Evolutionary conservation across 2,888 invertebrate genomes (phyloP), one percentile per base, ranked within the genome.

Genomic region (Branchipolynoe longqiensis): DNA sequence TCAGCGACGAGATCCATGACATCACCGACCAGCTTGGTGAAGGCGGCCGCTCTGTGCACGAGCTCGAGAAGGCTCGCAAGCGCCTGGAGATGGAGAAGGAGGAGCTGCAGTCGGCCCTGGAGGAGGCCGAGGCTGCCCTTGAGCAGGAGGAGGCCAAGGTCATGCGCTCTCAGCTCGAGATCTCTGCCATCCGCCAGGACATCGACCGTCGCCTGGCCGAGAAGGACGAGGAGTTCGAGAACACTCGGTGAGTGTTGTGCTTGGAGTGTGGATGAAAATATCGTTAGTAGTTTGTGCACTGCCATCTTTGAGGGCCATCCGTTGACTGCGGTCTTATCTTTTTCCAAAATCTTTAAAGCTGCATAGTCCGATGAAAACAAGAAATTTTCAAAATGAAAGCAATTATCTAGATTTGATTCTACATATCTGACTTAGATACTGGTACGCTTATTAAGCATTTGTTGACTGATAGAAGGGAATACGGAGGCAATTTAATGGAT

Each of bases 221-320:
- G 96, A 99, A 99, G 95, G 99, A 99, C 94, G 99, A 99, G 93
- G 99, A 99, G 95, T 99, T 99, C 96, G 99, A 99, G 94, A 99
- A 99, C 95, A 99, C 99, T 84, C 94, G 95, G 95, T 95, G 86
- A 89, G 90, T 78, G 28, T 14, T 36, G 3, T 33, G n/a, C n/a
- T n/a, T n/a, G n/a, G n/a, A n/a, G n/a, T n/a, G n/a, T n/a, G n/a
- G n/a, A n/a, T n/a, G n/a, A n/a, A n/a, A n/a, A n/a, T n/a, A n/a
- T n/a, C n/a, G n/a, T n/a, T n/a, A n/a, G n/a, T n/a, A n/a, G n/a
- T n/a, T n/a, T n/a, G n/a, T n/a, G n/a, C n/a, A n/a, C n/a, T n/a
- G n/a, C n/a, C n/a, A n/a, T n/a, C n/a, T n/a, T n/a, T n/a, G n/a
- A n/a, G n/a, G n/a, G n/a, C n/a, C n/a, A n/a, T n/a, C n/a, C n/a